Evolutionary conservation across 2,888 invertebrate genomes (phyloP).

Genomic region (Rotaria magnacalcarata): DNA sequence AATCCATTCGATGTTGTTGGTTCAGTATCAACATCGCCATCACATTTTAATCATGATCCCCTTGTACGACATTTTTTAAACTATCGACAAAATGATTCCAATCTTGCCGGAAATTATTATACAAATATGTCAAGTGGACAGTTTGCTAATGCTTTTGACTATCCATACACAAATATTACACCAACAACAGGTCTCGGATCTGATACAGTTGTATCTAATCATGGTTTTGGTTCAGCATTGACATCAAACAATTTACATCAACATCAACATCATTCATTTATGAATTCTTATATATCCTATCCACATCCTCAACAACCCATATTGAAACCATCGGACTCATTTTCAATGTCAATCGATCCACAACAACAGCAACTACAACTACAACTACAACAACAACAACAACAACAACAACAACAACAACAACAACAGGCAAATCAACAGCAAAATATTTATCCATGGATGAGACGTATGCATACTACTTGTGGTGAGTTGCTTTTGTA

Average conservation of each 20-base stretch:
- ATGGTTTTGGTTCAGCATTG: neutral
- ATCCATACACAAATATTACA: neutral
- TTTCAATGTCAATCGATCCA: neutral
- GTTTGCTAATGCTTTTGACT: neutral
- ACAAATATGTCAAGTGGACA: neutral
- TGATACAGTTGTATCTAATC: neutral
- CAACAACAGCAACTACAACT: neutral
- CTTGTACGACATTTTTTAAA: constrained; percentile 10
- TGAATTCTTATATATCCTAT: neutral
- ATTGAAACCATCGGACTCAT: neutral
- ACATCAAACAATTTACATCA: neutral
- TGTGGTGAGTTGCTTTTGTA: neutral
- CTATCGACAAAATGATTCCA: constrained; percentile 1
- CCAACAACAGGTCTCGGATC: neutral
- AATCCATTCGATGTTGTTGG: neutral
- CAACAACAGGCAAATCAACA: neutral
- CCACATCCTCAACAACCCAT: neutral
- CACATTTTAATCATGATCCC: constrained; percentile 2
- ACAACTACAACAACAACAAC: neutral
- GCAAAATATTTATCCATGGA: constrained; percentile 7
- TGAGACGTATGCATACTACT: constrained; percentile 1
- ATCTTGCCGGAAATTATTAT: neutral
- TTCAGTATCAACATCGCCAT: neutral
- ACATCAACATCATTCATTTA: neutral
- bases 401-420: neutral